Conservation (phyloP, 2,888 invertebrate species). For the Conus canariensis region DNA sequence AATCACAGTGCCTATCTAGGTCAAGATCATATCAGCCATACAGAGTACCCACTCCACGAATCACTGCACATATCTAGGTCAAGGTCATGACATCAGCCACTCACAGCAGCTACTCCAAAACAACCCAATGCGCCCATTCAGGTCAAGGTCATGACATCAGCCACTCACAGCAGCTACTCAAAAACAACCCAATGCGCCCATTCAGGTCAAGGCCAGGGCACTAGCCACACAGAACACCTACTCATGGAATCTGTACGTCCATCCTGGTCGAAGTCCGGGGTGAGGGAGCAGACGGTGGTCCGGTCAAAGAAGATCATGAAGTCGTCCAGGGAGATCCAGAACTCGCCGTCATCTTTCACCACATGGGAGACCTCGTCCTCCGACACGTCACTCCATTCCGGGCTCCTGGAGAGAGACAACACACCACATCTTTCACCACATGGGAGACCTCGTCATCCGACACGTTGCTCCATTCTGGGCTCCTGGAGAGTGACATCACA, state of each 20-base stretch:
- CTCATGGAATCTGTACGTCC: slow-evolving; percentile 85
- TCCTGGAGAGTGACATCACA: slow-evolving; percentile 78
- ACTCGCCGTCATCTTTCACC: slow-evolving; percentile 85
- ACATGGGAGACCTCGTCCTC: slow-evolving; percentile 85
- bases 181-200: too few relatives aligned
- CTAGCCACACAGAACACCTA: slow-evolving; percentile 65
- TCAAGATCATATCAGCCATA: too few relatives aligned
- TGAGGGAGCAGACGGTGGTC: slow-evolving; percentile 87
- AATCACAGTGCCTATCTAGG: too few relatives aligned
- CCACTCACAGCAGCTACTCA: too few relatives aligned
- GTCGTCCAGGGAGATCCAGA: slow-evolving; percentile 88
- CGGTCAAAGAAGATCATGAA: slow-evolving; percentile 85
- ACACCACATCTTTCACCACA: slow-evolving; percentile 85
- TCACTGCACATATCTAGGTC: too few relatives aligned
- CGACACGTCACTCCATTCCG: slow-evolving; percentile 86
- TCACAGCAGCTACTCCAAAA: slow-evolving; percentile 80
- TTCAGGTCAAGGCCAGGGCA: too few relatives aligned
- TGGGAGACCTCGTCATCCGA: slow-evolving; percentile 83
- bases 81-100: too few relatives aligned
- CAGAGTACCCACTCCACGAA: too few relatives aligned
- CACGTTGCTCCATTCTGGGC: slow-evolving; percentile 85
- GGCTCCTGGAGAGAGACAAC: slow-evolving; percentile 80
- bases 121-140: too few relatives aligned
- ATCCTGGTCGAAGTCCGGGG: slow-evolving; percentile 86
- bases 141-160: too few relatives aligned